Base-by-base conservation (phyloP, 2,888 invertebrate species). In the Phaonia tiefii region DNA sequence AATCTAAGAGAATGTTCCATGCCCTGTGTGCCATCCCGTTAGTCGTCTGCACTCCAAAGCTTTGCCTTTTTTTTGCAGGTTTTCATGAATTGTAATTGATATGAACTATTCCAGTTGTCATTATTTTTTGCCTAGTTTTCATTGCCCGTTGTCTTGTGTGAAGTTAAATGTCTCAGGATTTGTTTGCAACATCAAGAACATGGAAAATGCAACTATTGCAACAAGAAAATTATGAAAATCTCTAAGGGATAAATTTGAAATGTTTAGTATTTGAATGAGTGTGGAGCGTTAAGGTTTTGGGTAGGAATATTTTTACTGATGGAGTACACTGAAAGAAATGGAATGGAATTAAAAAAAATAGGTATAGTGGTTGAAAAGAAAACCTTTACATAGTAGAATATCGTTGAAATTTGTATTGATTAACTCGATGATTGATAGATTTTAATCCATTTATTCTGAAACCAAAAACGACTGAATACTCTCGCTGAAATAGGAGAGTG, bases 61-160 rank as follows among this genome's bases (percentile, higher is more conserved):
- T 49, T 8, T 49, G 5, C 49, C 17, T 20, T 51, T 22, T 42
- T 42, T 15, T 42, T 54, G 54, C 51, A 49, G 71, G 25, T 82
- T 84, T 79, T 83, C 83, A 78, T 80, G 81, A 76, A 79, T 82
- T 83, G 81, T 82, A 83, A 82, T 82, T 85, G 85, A 84, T 83
- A 83, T 83, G 83, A 77, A 84, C 80, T 74, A 82, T 78, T 79
- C 79, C 69, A 25, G 65, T 54, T 74, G 66, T 39, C 15, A 25
- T 39, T 49, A 5, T 46, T 54, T 51, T 74, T 66, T 74, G 22
- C 2, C 11, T 17, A 17, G 3, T 46, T 22, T 31, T 60, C 5
- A 60, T 60, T 60, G 37, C 11, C 20, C 54, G 10, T 42, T 31
- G 25, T 26, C 31, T 63, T 51, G 42, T 71, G 15, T 46, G 22